Base-by-base conservation (phyloP, 2,113 vertebrate genomes). In the Leucosticte australis region DNA sequence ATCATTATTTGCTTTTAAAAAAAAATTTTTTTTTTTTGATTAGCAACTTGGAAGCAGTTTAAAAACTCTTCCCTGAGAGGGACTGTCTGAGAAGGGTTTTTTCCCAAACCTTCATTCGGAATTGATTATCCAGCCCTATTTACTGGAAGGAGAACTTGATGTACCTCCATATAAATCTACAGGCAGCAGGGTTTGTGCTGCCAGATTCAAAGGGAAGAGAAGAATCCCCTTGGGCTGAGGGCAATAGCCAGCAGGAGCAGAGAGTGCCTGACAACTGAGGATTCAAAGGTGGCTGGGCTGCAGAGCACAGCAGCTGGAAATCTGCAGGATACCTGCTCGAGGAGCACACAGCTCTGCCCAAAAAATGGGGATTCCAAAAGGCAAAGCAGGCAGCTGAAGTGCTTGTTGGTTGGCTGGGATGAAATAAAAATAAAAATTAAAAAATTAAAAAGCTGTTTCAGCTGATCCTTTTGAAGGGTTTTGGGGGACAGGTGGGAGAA, bases 101-200 rank as follows among this genome's bases (percentile, higher is more conserved):
- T 69, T 70, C n/a, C 44, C 55, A 78, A 46, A 59, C 31, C 35
- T 82, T 74, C 70, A 62, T 79, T 75, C 4, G 6, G 81, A 79
- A 75, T 83, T 87, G 49, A 89, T 96, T 92, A 73, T 69, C n/a
- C 39, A 84, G 59, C 23, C 49, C 39, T 27, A 1, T 56, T 75
- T 78, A n/a, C 77, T 83, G 28, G 73, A 89, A 95, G 50, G 46
- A 95, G 88, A 82, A 92, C 76, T 86, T 92, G 80, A 78, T 84
- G 93, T 83, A 71, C 70, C 86, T 93, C 92, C 76, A 64, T 68
- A 23, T 64, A 81, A 86, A 87, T 63, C 64, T 78, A 14, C 4
- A 15, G 41, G 52, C 79, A 49, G 85, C 15, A 83, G 64, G 37
- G 49, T 23, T 83, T 75, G 68, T 95, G 82, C 85, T 90, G 91